Conservation (phyloP, 2,888 invertebrate genomes). For the Amorpha juglandis region DNA sequence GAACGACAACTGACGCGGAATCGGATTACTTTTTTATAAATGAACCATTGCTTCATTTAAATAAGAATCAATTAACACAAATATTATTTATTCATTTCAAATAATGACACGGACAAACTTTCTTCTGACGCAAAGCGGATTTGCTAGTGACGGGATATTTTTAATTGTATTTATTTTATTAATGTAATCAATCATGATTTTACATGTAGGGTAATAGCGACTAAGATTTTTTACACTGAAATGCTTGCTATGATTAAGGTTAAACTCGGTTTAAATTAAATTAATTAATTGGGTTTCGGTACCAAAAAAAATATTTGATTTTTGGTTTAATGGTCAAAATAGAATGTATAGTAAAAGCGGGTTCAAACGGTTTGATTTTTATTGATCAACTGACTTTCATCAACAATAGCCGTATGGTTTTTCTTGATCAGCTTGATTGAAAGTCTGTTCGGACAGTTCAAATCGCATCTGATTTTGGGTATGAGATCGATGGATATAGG, state of each 20-base stretch:
- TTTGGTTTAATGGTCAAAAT: no score
- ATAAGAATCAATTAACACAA: constrained; percentile 15
- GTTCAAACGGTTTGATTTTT: no score
- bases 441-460: no score
- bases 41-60: constrained; percentile 1
- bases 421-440: no score
- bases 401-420: no score
- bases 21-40: background rate
- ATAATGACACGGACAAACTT: constrained; percentile 9
- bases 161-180: background rate
- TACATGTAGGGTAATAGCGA: constrained; percentile 8
- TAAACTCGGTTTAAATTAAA: background rate
- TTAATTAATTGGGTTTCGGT: background rate
- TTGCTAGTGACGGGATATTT: background rate
- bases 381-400: no score
- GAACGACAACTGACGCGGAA: background rate
- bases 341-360: no score
- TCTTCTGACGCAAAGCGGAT: background rate
- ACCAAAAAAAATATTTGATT: background rate
- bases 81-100: constrained; percentile 7
- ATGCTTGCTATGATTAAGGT: background rate
- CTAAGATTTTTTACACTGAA: background rate
- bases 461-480: no score
- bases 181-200: constrained; percentile 14
- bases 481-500: no score